Base-by-base conservation (phyloP, 2,888 invertebrate genomes). In the Parnassius mnemosyne region DNA sequence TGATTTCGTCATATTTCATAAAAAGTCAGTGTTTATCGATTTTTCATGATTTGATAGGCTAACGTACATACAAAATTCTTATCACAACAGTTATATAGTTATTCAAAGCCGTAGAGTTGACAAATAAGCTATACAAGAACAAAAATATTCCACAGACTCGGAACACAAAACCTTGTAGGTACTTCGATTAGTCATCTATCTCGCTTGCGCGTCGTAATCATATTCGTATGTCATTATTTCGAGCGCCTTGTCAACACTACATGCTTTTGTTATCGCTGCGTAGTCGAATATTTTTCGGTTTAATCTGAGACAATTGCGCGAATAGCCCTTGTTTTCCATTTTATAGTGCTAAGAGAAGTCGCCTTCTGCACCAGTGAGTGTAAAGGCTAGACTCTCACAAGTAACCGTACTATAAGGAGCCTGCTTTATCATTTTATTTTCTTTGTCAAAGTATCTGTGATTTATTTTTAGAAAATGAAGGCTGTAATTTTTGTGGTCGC, bases 291-390 rank as follows among this genome's bases (percentile, higher is more conserved):
- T 83, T 85, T 85, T 83, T 81, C 66, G 65, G 65, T 66, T 69
- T 79, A 83, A 83, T 80, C 83, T 73, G 73, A 84, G 74, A 76
- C 72, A 79, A 79, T 73, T 72, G 72, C 71, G 72, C 72, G 75
- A 76, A 77, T 78, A 79, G 76, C 75, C 71, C 69, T 77, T 80
- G 78, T 81, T 78, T 80, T 77, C 74, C 72, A 71, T 77, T 77
- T 81, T 76, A 77, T 80, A 77, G 81, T 79, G 77, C 71, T 76
- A 81, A 82, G 79, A 80, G 81, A 83, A 86, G 93, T 93, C 92
- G 94, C 95, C 96, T 96, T 96, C 96, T 96, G 93, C 95, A 92
- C 96, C 96, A 96, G 96, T 96, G 96, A 92, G 96, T 96, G 95
- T 96, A 96, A 96, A 96, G 96, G 96, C 94, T 83, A 89, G 92